Evolutionary conservation across 64 coral and sea anemone genomes (phyloP).

Genomic region (Dendrophyllia cribrosa): DNA sequence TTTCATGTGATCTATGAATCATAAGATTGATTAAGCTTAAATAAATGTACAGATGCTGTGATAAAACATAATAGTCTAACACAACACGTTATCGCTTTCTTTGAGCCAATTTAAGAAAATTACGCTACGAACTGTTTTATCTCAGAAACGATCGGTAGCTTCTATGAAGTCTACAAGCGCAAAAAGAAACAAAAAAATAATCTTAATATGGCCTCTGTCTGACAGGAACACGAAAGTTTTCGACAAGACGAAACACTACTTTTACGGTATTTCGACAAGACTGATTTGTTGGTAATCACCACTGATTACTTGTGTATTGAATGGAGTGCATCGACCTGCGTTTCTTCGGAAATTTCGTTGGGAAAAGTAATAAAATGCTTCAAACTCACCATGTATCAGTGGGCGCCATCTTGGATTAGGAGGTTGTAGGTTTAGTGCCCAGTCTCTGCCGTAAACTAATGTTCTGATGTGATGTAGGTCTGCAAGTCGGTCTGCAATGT

Average conservation of each 20-base stretch:
- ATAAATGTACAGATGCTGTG: too few relatives aligned
- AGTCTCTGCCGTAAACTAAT: neutral
- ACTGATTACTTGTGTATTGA: neutral
- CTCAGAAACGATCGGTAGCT: too few relatives aligned
- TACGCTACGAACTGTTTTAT: too few relatives aligned
- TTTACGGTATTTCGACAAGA: neutral
- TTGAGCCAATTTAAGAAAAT: too few relatives aligned
- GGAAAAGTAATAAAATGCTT: neutral
- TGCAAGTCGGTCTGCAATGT: neutral
- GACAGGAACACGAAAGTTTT: neutral
- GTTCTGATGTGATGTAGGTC: neutral
- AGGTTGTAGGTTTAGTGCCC: neutral
- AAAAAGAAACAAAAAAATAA: neutral
- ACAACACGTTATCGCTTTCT: too few relatives aligned
- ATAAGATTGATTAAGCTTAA: too few relatives aligned
- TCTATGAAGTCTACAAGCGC: too few relatives aligned
- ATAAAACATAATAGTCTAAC: too few relatives aligned
- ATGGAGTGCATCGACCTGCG: neutral
- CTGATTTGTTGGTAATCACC: neutral
- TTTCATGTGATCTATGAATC: too few relatives aligned
- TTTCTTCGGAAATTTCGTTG: neutral
- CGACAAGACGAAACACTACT: neutral
- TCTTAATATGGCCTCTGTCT: neutral
- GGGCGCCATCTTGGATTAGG: conserved; percentile 76
- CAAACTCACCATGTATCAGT: conserved; percentile 73